Evolutionary conservation across 2,888 invertebrate genomes (phyloP), one percentile per base, ranked within the genome.

Genomic region (Trissoscelio sp.): DNA sequence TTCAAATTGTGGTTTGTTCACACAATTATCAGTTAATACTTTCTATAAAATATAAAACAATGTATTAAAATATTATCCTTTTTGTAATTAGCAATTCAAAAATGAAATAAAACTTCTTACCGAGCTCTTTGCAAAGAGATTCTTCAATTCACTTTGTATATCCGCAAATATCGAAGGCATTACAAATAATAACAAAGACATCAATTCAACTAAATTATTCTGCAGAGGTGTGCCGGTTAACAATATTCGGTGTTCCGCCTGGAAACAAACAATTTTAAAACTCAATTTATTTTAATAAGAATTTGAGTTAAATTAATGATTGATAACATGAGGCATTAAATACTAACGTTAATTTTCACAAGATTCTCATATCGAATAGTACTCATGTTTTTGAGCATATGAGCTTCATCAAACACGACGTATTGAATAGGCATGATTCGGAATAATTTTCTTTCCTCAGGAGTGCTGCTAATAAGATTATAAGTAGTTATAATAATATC

Each of bases 301-400:
- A 34, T 34, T 6, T 6, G 11, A 9, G 6, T 11, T 3, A 5
- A 28, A 28, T 28, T 5, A 28, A 28, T 28, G 28, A 28, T 5
- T 3, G 6, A 6, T 28, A 28, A 28, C n/a, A n/a, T n/a, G n/a
- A n/a, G n/a, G n/a, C n/a, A n/a, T n/a, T n/a, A n/a, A n/a, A n/a
- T n/a, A 88, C 88, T 86, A 87, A 96, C 96, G 91, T 95, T 96
- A 66, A 98, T 96, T 87, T 95, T 95, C 87, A 97, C 95, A 67
- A 99, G 93, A 90, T 97, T 96, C 86, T 97, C 95, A 88, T 97
- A 99, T 85, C 99, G 93, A 87, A 96, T 95, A 0, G 98, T 97
- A 67, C 96, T 95, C 98, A 99, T 99, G 89, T 99, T 99, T 91
- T 99, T 99, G 34, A 99, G 92, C 98, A 99, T 98, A 90, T 99